These are phyloP conservation scores for Drosophila baimaii DNA, from an alignment of 1,140 invertebrate genomes.

Conservation along the genomic window DNA sequence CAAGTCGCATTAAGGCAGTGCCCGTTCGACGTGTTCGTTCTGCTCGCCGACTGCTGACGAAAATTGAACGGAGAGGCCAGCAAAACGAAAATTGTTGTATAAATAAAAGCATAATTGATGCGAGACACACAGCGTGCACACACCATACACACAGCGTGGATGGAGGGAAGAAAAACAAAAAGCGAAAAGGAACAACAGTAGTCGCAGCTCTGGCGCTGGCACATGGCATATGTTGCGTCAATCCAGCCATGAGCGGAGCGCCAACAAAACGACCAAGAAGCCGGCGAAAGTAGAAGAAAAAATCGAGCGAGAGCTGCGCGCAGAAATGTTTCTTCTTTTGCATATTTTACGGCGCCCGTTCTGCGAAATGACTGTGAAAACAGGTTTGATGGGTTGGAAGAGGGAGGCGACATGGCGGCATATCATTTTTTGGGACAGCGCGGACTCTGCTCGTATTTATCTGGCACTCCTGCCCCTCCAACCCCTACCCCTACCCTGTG, in stretches of 20 bases:
- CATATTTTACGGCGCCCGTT: constrained; percentile 70
- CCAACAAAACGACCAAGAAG: constrained; percentile 57
- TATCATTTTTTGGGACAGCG: constrained; percentile 67
- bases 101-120: constrained; percentile 83
- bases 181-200: constrained; percentile 1
- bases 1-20: constrained; percentile 78
- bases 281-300: constrained; percentile 35
- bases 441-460: constrained; percentile 52
- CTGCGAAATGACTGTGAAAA: constrained; percentile 77
- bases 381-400: constrained; percentile 65
- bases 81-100: constrained; percentile 79
- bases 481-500: no score
- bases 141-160: constrained; percentile 44
- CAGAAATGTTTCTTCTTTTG: constrained; percentile 75
- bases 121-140: constrained; percentile 53
- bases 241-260: constrained; percentile 76
- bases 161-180: constrained; percentile 7
- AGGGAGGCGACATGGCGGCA: constrained; percentile 36
- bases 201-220: constrained; percentile 39
- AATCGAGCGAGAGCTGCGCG: constrained; percentile 32
- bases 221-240: constrained; percentile 78
- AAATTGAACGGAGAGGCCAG: constrained; percentile 72
- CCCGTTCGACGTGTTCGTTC: constrained; percentile 60
- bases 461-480: no score
- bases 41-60: constrained; percentile 63